phyloP scores from a whole-genome alignment of 2,797 vertebrate genomes.

The Gallirallus australis region DNA sequence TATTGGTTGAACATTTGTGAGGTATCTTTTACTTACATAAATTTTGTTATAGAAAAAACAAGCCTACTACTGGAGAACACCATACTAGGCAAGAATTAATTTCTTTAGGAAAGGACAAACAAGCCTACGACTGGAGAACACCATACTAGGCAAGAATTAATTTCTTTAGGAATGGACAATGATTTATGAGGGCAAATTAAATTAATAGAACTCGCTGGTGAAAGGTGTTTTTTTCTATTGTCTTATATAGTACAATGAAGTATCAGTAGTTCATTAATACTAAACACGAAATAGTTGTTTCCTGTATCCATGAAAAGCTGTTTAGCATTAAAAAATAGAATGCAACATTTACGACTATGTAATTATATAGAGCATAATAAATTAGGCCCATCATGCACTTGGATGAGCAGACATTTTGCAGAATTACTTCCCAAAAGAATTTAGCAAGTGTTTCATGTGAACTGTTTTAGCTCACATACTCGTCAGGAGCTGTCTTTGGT shows the following conservation, averaged over 20 bases:
- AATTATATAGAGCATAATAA: conserved; percentile 23
- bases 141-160: not conserved
- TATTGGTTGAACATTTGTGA: not conserved
- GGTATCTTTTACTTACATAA: not conserved
- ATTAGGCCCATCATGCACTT: not conserved
- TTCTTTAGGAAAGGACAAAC: not conserved
- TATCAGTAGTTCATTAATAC: not conserved
- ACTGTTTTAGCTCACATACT: not conserved
- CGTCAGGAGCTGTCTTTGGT: not conserved
- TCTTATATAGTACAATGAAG: not conserved
- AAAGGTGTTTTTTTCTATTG: not conserved
- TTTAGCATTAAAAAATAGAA: not conserved
- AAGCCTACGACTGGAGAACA: not conserved
- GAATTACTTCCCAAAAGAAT: not conserved
- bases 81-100: not conserved
- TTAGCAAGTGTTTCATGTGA: not conserved
- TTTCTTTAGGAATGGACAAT: not conserved
- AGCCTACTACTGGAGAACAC: not conserved
- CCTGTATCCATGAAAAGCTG: not conserved
- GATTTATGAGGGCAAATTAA: not conserved
- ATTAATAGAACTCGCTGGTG: not conserved
- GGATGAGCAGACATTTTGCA: not conserved
- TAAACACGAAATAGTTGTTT: not conserved
- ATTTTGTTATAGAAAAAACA: not conserved
- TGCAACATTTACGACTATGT: not conserved